These are phyloP conservation scores for Salvelinus namaycush DNA, from an alignment of 2,113 vertebrate genomes.

Conservation along the genomic window DNA sequence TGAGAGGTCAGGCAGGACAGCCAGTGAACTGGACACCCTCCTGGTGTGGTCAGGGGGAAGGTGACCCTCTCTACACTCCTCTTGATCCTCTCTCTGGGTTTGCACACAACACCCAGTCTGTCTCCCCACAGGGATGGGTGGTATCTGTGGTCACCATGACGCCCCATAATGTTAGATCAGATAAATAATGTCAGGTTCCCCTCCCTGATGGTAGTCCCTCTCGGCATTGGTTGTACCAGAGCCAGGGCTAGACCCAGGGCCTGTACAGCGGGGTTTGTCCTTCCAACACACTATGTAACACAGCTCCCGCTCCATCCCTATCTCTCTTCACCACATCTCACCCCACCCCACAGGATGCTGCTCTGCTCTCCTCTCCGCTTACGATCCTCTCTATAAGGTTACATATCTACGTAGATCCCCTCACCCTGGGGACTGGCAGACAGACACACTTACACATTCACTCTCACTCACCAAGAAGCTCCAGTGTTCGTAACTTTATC, in stretches of 20 bases:
- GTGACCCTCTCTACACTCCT: not conserved
- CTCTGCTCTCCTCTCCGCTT: not conserved
- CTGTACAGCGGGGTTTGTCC: not conserved
- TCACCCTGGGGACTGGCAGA: not conserved
- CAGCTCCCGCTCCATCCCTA: not conserved
- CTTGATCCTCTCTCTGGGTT: not conserved
- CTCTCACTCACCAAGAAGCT: slow-evolving; percentile 3
- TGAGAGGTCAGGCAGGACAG: not conserved
- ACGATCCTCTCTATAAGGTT: not conserved
- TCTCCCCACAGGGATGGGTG: not conserved
- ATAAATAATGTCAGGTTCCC: not conserved
- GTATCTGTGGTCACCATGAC: not conserved
- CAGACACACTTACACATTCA: slow-evolving; percentile 4
- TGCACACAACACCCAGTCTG: not conserved
- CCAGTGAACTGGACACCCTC: slow-evolving; percentile 5
- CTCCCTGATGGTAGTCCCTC: not conserved
- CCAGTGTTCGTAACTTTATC: slow-evolving; percentile 20
- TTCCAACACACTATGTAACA: not conserved
- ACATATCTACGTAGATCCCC: not conserved
- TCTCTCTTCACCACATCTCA: too few relatives aligned
- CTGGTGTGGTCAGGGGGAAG: not conserved
- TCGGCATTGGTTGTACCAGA: not conserved
- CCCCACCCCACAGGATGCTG: not conserved
- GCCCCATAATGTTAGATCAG: too few relatives aligned
- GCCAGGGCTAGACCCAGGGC: not conserved